phyloP scores from a whole-genome alignment of 2,888 invertebrate species.

The Sarcophaga carnaria region DNA sequence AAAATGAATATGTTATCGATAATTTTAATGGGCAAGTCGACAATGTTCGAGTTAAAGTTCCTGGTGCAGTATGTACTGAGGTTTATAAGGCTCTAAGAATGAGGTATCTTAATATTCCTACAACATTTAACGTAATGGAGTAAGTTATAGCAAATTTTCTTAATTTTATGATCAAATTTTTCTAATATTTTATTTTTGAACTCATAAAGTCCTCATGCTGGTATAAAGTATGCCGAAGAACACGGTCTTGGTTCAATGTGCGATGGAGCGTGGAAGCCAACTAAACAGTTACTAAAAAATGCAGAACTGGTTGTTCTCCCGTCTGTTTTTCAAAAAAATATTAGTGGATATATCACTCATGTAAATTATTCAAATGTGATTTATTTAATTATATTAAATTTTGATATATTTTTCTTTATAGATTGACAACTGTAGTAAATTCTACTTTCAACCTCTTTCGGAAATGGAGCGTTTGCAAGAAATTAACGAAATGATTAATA shows the following conservation, averaged over 20 bases:
- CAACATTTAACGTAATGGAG: conserved; percentile 77
- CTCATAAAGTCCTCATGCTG: conserved; percentile 82
- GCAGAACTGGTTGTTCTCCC: conserved; percentile 85
- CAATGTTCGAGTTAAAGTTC: conserved; percentile 79
- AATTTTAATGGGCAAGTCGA: conserved; percentile 52
- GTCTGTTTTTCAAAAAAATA: conserved; percentile 83
- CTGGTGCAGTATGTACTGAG: conserved; percentile 86
- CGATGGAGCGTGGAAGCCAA: conserved; percentile 76
- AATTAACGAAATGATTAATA: conserved; percentile 81
- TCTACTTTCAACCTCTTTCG: conserved; percentile 79
- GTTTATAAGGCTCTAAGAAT: conserved; percentile 90
- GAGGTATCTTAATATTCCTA: conserved; percentile 82
- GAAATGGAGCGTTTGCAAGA: conserved; percentile 76
- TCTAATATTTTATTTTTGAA: conserved; percentile 33
- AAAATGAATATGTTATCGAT: conserved; percentile 65
- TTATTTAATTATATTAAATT: neutral
- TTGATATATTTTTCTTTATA: conserved; percentile 62
- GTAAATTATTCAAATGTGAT: conserved; percentile 80
- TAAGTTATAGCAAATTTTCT: conserved; percentile 70
- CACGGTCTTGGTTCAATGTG: conserved; percentile 75
- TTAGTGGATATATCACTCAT: conserved; percentile 82
- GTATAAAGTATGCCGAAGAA: conserved; percentile 82
- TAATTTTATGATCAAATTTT: conserved; percentile 3
- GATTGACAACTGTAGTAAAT: conserved; percentile 79
- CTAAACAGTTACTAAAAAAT: conserved; percentile 74